These are phyloP conservation scores for Phalacrocorax pelagicus DNA, from an alignment of 2,113 vertebrate species.

Conservation along the genomic window DNA sequence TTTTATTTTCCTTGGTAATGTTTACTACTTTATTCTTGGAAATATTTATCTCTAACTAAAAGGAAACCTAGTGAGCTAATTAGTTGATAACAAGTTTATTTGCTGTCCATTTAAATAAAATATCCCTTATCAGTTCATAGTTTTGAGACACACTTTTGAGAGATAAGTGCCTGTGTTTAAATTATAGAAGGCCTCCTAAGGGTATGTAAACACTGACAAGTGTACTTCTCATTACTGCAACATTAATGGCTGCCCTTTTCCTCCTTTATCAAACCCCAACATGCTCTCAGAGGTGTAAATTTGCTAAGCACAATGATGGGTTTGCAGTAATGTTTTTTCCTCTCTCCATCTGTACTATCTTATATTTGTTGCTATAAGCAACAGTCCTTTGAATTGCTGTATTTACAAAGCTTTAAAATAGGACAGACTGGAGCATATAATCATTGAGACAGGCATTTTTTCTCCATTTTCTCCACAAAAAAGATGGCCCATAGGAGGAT, in stretches of 20 bases:
- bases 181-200: neutral
- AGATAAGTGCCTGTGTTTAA: neutral
- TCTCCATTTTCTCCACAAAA: neutral
- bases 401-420: slow-evolving; percentile 19
- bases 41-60: neutral
- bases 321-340: neutral
- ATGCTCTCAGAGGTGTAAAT: neutral
- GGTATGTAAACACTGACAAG: neutral
- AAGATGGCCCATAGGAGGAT: neutral
- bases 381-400: neutral
- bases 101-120: neutral
- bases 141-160: neutral
- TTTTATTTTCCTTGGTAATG: neutral
- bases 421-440: neutral
- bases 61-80: neutral
- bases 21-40: neutral
- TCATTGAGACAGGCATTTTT: neutral
- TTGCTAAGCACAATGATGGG: neutral
- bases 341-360: neutral
- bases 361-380: slow-evolving; percentile 40
- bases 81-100: neutral
- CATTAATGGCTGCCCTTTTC: neutral
- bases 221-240: neutral
- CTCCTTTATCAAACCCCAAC: neutral
- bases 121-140: neutral